A percentile compares a stretch with the other conserved stretches of the same genome.
phyloP scores from a whole-genome alignment of 2,888 invertebrate species.

The Dioctria rufipes region DNA sequence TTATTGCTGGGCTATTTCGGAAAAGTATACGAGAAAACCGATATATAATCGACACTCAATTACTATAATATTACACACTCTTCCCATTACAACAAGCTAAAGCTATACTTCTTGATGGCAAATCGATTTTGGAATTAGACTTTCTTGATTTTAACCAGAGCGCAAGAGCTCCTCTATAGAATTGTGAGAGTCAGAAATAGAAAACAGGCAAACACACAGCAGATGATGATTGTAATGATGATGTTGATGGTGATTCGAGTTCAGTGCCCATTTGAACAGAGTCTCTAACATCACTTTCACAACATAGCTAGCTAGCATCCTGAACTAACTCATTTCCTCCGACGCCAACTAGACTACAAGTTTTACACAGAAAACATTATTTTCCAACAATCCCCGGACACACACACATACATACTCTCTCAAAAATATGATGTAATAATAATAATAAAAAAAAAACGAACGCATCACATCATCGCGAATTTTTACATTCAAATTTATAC shows the following conservation, averaged over 20 bases:
- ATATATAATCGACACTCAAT: no score
- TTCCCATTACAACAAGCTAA: no score
- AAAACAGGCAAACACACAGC: background rate
- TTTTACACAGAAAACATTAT: slow-evolving; percentile 3
- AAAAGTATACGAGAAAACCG: background rate
- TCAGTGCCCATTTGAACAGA: background rate
- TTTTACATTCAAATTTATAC: no score
- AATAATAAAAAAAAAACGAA: background rate
- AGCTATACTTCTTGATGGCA: background rate
- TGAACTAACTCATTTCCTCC: slow-evolving; percentile 22
- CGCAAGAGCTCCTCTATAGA: no score
- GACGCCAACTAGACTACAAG: slow-evolving; percentile 7
- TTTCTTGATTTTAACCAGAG: background rate
- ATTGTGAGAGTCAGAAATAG: no score
- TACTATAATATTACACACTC: no score
- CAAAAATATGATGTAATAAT: no score
- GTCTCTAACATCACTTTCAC: background rate
- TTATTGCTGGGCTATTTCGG: slow-evolving; percentile 15
- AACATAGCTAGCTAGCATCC: background rate
- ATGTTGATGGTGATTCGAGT: slow-evolving; percentile 10
- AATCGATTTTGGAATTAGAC: background rate
- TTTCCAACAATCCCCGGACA: background rate
- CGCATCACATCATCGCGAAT: background rate
- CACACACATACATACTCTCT: background rate
- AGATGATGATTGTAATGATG: no score